These are phyloP conservation scores for Athripsodes cinereus DNA, from an alignment of 2,888 invertebrate genomes.

Conservation along the genomic window DNA sequence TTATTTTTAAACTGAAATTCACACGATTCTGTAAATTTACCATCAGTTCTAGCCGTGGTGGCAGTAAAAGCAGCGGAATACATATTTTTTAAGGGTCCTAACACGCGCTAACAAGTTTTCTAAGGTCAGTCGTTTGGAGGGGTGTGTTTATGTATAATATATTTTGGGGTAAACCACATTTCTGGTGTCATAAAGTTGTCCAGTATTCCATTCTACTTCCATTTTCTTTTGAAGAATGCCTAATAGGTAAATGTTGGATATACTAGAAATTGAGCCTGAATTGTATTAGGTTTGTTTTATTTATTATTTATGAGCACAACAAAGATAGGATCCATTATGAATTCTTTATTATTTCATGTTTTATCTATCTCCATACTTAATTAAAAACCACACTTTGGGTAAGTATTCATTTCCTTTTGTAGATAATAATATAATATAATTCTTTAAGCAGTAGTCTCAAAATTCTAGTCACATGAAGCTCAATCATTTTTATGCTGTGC, in stretches of 20 bases:
- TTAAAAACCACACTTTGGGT: too few species aligned
- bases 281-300: neutral
- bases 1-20: too few species aligned
- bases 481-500: too few species aligned
- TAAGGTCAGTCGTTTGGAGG: slow-evolving; percentile 6
- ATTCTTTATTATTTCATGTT: too few species aligned
- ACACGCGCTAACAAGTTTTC: slow-evolving; percentile 12
- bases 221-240: neutral
- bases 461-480: too few species aligned
- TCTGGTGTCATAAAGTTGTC: slow-evolving; percentile 1
- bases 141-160: neutral
- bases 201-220: neutral
- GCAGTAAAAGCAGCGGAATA: neutral
- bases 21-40: too few species aligned
- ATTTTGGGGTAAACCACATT: neutral
- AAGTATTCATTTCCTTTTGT: too few species aligned
- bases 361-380: too few species aligned
- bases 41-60: too few species aligned
- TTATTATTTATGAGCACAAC: neutral
- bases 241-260: too few species aligned
- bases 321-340: neutral
- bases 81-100: slow-evolving; percentile 10
- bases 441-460: too few species aligned
- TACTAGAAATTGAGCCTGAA: neutral
- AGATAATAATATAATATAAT: too few species aligned